phyloP scores from a whole-genome alignment of 2,797 vertebrate genomes.

The Kryptopterus vitreolus region DNA sequence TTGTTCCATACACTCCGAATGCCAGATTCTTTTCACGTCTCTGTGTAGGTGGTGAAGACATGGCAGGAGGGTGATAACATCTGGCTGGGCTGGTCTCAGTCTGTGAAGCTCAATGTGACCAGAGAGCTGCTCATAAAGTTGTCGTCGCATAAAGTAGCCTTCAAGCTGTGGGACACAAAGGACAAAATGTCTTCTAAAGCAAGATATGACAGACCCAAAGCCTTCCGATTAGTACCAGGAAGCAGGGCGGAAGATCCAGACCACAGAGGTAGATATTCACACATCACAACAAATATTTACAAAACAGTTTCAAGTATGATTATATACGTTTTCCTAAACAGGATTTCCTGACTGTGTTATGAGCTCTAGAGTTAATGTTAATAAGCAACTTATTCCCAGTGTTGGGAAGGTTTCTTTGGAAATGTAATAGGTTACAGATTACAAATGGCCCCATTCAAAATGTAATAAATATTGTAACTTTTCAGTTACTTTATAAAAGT shows the following conservation, averaged over 20 bases:
- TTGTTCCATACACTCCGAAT: neutral
- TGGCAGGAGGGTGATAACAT: slow-evolving; percentile 75
- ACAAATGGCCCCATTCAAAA: too few relatives aligned
- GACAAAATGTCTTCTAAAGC: slow-evolving; percentile 71
- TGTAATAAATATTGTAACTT: too few relatives aligned
- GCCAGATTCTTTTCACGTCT: neutral
- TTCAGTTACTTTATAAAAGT: too few relatives aligned
- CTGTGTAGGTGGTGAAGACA: slow-evolving; percentile 70
- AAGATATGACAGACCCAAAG: slow-evolving; percentile 62
- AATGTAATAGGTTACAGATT: too few relatives aligned
- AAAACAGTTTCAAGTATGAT: slow-evolving; percentile 7
- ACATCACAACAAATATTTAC: neutral
- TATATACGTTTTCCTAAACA: slow-evolving; percentile 25
- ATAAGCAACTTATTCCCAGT: slow-evolving; percentile 19
- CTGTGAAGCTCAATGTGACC: slow-evolving; percentile 66
- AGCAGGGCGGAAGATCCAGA: slow-evolving; percentile 48
- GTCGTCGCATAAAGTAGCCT: slow-evolving; percentile 72
- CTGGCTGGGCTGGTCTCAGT: slow-evolving; percentile 81
- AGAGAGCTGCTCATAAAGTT: slow-evolving; percentile 75
- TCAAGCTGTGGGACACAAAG: slow-evolving; percentile 76
- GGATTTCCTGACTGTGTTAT: slow-evolving; percentile 18
- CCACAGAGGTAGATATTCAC: slow-evolving; percentile 44
- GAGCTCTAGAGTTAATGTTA: slow-evolving; percentile 17
- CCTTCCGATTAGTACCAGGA: slow-evolving; percentile 45
- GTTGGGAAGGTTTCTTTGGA: too few relatives aligned